Evolutionary conservation across 2,888 invertebrate species (phyloP).

Genomic region (Lamellibrachia columna): DNA sequence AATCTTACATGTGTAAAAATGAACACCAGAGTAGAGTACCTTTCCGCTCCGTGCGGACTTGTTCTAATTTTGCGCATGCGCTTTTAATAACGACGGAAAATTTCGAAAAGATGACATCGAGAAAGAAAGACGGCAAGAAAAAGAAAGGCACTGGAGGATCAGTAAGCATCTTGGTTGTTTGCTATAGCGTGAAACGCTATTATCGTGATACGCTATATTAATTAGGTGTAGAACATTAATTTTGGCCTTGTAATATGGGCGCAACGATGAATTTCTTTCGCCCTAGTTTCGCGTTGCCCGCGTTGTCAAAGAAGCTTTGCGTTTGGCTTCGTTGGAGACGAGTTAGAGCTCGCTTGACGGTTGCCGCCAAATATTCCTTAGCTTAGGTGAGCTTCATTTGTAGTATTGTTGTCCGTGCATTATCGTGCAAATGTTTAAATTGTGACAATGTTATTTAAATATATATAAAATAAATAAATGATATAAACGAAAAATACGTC

Average conservation of each 20-base stretch:
- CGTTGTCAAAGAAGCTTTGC: not conserved
- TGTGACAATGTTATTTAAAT: not conserved
- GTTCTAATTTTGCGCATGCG: slow-evolving; percentile 14
- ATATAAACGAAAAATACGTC: not conserved
- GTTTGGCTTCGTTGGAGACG: slow-evolving; percentile 8
- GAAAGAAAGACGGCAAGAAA: not conserved
- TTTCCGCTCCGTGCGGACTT: not conserved
- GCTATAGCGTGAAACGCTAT: not conserved
- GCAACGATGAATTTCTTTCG: not conserved
- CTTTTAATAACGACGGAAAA: not conserved
- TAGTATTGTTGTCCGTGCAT: not conserved
- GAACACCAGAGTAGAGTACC: not conserved
- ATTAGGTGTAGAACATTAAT: not conserved
- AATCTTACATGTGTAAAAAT: not conserved
- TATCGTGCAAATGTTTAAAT: not conserved
- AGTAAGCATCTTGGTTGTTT: not conserved
- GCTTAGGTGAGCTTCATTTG: not conserved
- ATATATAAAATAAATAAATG: not conserved
- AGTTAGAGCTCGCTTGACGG: not conserved
- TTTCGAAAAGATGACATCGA: not conserved
- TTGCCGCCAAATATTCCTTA: not conserved
- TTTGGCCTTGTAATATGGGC: not conserved
- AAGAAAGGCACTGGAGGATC: not conserved
- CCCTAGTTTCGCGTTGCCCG: not conserved
- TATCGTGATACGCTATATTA: not conserved